Base-by-base conservation (phyloP, 1,140 invertebrate genomes). In the Panulirus ornatus region DNA sequence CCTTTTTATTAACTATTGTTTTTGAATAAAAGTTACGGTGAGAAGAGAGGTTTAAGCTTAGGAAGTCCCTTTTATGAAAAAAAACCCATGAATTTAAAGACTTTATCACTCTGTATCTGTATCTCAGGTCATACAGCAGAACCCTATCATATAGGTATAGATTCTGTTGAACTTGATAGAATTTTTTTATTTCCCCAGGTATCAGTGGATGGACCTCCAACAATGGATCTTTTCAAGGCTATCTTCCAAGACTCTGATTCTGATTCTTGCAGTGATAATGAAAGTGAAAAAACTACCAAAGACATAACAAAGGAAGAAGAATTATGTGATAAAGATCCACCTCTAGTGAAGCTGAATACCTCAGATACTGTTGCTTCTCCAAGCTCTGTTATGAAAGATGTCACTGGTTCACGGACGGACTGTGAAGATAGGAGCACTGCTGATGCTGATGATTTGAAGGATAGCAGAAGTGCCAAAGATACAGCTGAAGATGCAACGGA, bases 141-240 rank as follows among this genome's bases (percentile, higher is more conserved):
- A n/a, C n/a, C n/a, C n/a, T n/a, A n/a, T n/a, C n/a, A n/a, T n/a
- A n/a, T n/a, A n/a, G n/a, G n/a, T n/a, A n/a, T n/a, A n/a, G n/a
- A n/a, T n/a, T n/a, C n/a, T n/a, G n/a, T 58, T 58, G 54, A 22
- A 58, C 54, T 9, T 22, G 11, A 14, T 22, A 58, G 11, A 58
- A 58, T 22, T 58, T 58, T 22, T 84, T 30, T 22, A 47, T 3
- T 40, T 58, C 9, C 38, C 16, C 91, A 93, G 88, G 91, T 93
- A 47, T 71, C 84, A 75, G 82, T 88, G 36, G 92, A 93, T 38
- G 93, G 93, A 30, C 92, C 93, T 84, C 94, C 94, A 30, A 93
- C 94, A 0, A 93, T 94, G 89, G 95, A 95, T 92, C 92, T 95
- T 27, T 95, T 95, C 92, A 94, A 94, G 92, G 95, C 95, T 19